Evolutionary conservation across 1,140 invertebrate species (phyloP), one percentile per base, ranked within the genome.

Genomic region (Dolichoris vasculosae): DNA sequence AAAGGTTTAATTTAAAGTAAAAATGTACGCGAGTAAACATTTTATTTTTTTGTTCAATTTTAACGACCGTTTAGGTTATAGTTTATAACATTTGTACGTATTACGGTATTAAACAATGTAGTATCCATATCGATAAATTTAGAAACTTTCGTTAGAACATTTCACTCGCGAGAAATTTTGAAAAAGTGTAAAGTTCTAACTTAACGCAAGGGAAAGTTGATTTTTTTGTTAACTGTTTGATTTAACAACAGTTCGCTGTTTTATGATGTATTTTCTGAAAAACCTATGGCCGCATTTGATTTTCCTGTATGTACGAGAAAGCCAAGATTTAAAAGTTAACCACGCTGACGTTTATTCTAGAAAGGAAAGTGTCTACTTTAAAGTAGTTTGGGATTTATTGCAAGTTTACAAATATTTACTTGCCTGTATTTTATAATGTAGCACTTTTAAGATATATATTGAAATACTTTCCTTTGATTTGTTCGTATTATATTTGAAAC

Each of bases 331-430:
- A 84, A 79, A 84, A 79, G 83, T 46, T 43, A 86, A 80, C 64
- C 64, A 73, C 64, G 15, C 51, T 87, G 85, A 88, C 83, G 77
- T 86, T 75, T 83, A 82, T 73, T 51, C 55, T 86, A 32, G 84
- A 35, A 83, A 88, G 86, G 82, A 82, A 86, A 81, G 75, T 79
- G 76, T 78, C 63, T 69, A 84, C 59, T 77, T 83, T 83, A 59
- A 83, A 83, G 73, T 83, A 83, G 76, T 83, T 83, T 77, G 17
- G 73, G 73, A 83, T 77, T 77, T 83, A 83, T 83, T 64, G 59
- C 46, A 76, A 48, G 46, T 46, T 76, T 76, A 76, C 75, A 30
- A 76, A 76, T 73, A 73, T 73, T 73, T 73, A n/a, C 26, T 43
- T 6, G 38, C 38, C 38, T 73, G 26, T 26, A 17, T 73, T 43